Evolutionary conservation across 2,888 invertebrate species (phyloP), one percentile per base, ranked within the genome.

Genomic region (Sarcophaga variegata): DNA sequence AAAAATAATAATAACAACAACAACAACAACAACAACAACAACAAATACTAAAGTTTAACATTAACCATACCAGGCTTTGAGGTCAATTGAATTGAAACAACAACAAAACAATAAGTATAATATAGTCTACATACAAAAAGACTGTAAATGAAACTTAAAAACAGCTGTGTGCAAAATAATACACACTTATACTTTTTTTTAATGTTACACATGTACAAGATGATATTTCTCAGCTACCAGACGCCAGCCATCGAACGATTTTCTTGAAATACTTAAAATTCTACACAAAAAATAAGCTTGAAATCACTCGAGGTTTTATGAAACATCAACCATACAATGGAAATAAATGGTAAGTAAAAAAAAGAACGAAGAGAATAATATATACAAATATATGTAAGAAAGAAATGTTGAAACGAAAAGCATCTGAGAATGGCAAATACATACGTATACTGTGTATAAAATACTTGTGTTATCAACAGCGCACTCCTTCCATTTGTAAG

Each of bases 51-150:
- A 66, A 72, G 20, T 72, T 74, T 45, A 72, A 45, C 70, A 69
- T 47, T 20, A 66, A 64, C 67, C 76, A 67, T 77, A 78, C 20
- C 49, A 60, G 77, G 72, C 71, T 72, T 77, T 83, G 72, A 78
- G 83, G 83, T 83, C 77, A 83, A 75, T 66, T 77, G 67, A 64
- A 66, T 72, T 71, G 45, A 77, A 78, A 62, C 27, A 83, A 83
- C 45, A 72, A 54, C 25, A 71, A 27, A 69, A 45, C n/a, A 66
- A 47, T 27, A 47, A 59, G 64, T 20, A 70, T 70, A 70, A 47
- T 14, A 60, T 37, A 72, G 71, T 71, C 70, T 71, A 70, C 64
- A 22, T 70, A 66, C 12, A 45, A 49, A 8, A 37, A 37, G 63
- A n/a, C 70, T 79, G 49, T 78, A 70, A 81, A 60, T 62, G 25